Evolutionary conservation across 2,113 vertebrate genomes (phyloP).

Genomic region (Coryphaenoides rupestris): DNA sequence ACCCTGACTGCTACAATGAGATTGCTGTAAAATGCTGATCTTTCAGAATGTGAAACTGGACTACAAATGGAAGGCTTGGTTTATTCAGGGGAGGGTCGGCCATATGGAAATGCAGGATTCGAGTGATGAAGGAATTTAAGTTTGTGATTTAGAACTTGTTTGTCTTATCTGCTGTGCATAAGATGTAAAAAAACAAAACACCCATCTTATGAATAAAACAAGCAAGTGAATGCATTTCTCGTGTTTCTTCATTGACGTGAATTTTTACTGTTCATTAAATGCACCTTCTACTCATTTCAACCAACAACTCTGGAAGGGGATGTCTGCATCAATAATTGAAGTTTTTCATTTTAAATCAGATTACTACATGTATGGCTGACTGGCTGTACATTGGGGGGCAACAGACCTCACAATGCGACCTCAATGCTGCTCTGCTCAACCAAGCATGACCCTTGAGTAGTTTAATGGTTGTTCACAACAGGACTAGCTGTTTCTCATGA

Average conservation of each 20-base stretch:
- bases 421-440: slow-evolving; percentile 39
- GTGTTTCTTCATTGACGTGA: slow-evolving; percentile 19
- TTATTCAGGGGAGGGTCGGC: slow-evolving; percentile 18
- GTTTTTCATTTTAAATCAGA: slow-evolving; percentile 48
- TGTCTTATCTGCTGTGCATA: slow-evolving; percentile 74
- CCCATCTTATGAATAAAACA: slow-evolving; percentile 73
- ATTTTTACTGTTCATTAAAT: neutral
- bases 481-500: slow-evolving; percentile 44
- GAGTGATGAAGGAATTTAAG: slow-evolving; percentile 60
- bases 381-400: slow-evolving; percentile 29
- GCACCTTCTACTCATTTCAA: too few relatives aligned
- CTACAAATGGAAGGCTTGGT: slow-evolving; percentile 57
- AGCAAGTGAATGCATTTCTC: slow-evolving; percentile 42
- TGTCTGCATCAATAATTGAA: slow-evolving; percentile 55
- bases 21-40: slow-evolving; percentile 61
- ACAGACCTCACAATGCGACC: slow-evolving; percentile 37
- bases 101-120: slow-evolving; percentile 61
- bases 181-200: slow-evolving; percentile 61
- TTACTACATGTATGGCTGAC: slow-evolving; percentile 48
- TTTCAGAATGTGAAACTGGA: slow-evolving; percentile 74
- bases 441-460: slow-evolving; percentile 42
- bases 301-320: neutral
- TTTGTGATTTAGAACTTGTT: slow-evolving; percentile 72
- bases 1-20: slow-evolving; percentile 62
- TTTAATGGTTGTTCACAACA: slow-evolving; percentile 33